A percentile compares a stretch with the other conserved stretches of the same genome.
These are phyloP conservation scores for Willisornis vidua DNA, from an alignment of 2,113 vertebrate species.

Conservation along the genomic window DNA sequence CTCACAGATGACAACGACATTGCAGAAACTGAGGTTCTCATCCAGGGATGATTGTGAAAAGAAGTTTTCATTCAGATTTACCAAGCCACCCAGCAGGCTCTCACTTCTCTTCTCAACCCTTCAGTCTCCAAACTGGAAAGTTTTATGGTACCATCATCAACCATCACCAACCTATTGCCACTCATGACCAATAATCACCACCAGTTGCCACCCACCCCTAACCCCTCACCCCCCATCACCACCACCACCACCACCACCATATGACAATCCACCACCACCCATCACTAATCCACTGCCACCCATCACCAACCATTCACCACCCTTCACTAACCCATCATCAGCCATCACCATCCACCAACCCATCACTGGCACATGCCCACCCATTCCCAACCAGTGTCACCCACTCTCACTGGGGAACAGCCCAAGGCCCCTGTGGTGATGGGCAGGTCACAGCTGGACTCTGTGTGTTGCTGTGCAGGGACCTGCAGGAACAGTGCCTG, in stretches of 20 bases:
- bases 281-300: not conserved
- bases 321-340: not conserved
- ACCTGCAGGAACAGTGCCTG: not conserved
- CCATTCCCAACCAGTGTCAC: fast-evolving
- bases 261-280: not conserved
- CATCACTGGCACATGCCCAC: not conserved
- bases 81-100: not conserved
- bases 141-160: not conserved
- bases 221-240: no score
- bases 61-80: not conserved
- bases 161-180: not conserved
- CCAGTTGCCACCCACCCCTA: not conserved
- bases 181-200: not conserved
- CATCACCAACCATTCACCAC: not conserved
- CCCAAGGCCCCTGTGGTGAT: not conserved
- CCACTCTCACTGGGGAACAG: not conserved
- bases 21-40: not conserved
- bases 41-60: not conserved
- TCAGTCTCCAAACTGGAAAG: not conserved
- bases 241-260: no score
- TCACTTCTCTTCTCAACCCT: not conserved
- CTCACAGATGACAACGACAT: not conserved
- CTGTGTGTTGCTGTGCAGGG: fast-evolving
- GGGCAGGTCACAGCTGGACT: fast-evolving
- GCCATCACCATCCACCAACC: not conserved